phyloP scores from a whole-genome alignment of 2,888 invertebrate genomes.

The Panopea generosa region DNA sequence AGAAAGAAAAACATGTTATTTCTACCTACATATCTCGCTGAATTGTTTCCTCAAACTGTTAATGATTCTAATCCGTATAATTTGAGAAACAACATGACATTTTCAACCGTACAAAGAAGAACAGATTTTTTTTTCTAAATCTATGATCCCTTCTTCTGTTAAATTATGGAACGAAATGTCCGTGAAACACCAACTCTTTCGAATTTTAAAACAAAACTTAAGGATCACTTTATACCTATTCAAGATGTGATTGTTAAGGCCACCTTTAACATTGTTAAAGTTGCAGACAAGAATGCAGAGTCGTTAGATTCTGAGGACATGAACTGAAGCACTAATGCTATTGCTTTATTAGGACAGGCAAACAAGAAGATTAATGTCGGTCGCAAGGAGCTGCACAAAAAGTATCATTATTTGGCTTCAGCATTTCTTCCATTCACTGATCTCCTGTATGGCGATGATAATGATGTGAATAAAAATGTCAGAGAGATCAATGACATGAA shows the following conservation, averaged over 20 bases:
- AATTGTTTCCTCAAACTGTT: too few relatives aligned
- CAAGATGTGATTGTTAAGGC: conserved; percentile 21
- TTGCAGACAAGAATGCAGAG: conserved; percentile 13
- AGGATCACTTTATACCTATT: too few relatives aligned
- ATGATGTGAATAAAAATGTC: conserved; percentile 13
- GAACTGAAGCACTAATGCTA: conserved; percentile 9
- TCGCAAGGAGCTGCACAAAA: conserved; percentile 19
- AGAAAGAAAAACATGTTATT: too few relatives aligned
- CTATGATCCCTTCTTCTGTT: too few relatives aligned
- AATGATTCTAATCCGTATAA: too few relatives aligned
- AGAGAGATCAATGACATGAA: conserved; percentile 19
- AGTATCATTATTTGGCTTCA: conserved; percentile 25
- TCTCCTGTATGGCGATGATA: conserved; percentile 14
- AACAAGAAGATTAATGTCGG: conserved; percentile 23
- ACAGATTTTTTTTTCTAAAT: too few relatives aligned
- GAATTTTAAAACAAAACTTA: too few relatives aligned
- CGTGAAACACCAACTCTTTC: too few relatives aligned
- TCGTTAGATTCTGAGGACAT: conserved; percentile 5
- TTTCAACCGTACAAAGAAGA: too few relatives aligned
- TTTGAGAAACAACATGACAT: too few relatives aligned
- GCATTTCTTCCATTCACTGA: conserved; percentile 26
- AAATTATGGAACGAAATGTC: too few relatives aligned
- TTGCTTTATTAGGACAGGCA: conserved; percentile 18
- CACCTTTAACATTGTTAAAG: conserved; percentile 6
- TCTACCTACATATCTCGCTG: too few relatives aligned